phyloP scores from a whole-genome alignment of 2,113 vertebrate species.

The Psephotus haematonotus region DNA sequence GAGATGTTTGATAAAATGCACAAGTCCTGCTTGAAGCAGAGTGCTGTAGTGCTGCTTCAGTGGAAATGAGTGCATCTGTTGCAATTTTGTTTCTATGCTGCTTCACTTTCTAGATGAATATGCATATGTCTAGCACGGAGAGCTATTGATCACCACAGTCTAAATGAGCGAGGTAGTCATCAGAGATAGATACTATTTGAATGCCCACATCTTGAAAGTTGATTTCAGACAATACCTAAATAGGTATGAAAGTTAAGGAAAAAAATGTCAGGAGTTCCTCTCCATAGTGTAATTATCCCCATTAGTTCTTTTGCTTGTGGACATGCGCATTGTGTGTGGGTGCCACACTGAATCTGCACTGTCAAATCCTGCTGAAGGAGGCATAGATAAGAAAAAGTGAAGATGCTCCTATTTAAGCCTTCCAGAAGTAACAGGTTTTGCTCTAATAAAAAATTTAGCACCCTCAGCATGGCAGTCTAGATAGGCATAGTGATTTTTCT shows the following conservation, averaged over 20 bases:
- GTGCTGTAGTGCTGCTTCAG: neutral
- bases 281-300: neutral
- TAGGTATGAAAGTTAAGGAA: neutral
- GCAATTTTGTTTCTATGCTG: neutral
- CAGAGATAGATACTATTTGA: neutral
- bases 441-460: neutral
- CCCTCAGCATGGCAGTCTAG: neutral
- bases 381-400: neutral
- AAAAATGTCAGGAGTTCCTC: neutral
- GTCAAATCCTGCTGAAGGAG: neutral
- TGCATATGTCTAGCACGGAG: neutral
- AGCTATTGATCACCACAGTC: neutral
- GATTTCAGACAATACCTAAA: neutral
- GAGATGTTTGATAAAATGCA: neutral
- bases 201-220: neutral
- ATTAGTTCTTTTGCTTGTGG: neutral
- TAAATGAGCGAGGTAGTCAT: neutral
- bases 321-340: neutral
- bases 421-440: neutral
- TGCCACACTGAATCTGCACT: neutral
- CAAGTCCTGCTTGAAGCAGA: neutral
- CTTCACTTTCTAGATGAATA: neutral
- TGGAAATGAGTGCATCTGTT: neutral
- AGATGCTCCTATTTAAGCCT: neutral
- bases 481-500: neutral